phyloP scores from a whole-genome alignment of 2,113 vertebrate genomes.

The Semnopithecus entellus region DNA sequence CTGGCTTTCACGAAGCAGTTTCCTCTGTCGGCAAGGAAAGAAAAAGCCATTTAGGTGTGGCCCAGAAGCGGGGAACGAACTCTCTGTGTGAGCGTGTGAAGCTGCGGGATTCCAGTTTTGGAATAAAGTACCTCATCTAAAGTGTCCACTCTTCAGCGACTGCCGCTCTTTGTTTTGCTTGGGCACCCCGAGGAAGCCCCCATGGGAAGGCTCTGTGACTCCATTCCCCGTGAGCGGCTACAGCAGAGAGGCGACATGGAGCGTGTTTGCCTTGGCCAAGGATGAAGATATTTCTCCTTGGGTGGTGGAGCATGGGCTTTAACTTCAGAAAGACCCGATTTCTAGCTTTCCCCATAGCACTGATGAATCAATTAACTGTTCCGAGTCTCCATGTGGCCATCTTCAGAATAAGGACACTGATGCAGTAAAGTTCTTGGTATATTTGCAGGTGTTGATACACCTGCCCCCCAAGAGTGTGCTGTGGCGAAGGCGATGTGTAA shows the following conservation, averaged over 20 bases:
- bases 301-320: background rate
- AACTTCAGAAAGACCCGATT: background rate
- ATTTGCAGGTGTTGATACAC: background rate
- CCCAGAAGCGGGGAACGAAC: accelerated
- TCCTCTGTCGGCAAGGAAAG: background rate
- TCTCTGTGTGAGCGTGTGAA: accelerated
- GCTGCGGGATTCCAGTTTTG: accelerated
- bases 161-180: accelerated
- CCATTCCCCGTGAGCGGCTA: accelerated
- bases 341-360: accelerated
- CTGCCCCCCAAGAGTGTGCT: accelerated
- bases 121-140: accelerated
- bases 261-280: accelerated
- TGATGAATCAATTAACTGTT: background rate
- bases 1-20: accelerated
- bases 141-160: accelerated
- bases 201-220: background rate
- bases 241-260: accelerated
- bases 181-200: background rate
- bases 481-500: accelerated
- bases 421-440: background rate
- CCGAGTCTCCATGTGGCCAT: background rate
- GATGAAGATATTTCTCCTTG: accelerated
- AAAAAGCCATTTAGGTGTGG: background rate
- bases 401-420: background rate